Evolutionary conservation across 2,888 invertebrate genomes (phyloP), one percentile per base, ranked within the genome.

Genomic region (Catocala fraxini): DNA sequence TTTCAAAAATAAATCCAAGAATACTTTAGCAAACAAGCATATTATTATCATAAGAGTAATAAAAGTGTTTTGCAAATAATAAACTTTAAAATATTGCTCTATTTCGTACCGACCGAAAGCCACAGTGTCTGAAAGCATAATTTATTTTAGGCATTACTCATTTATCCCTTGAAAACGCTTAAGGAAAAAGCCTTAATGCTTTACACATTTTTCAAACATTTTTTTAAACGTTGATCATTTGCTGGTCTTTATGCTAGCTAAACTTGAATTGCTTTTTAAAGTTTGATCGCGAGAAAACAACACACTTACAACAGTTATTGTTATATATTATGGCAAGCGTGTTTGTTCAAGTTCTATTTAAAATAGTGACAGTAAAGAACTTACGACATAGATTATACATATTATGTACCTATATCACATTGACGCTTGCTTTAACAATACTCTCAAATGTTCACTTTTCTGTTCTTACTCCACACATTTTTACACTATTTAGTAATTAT

Each of bases 241-340:
- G 34, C 43, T 51, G 42, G 25, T 33, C 47, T 53, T 65, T 62
- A 70, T 73, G 58, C 47, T 48, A 47, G 49, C 54, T 49, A 47
- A 71, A 68, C 64, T 75, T 65, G 59, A 39, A 71, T 71, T 72
- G 62, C 49, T 71, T 68, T 63, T 59, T 56, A 68, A 75, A 73
- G 58, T 63, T 34, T 43, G 61, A 10, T 15, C 13, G 35, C 46
- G 35, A 33, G 13, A 10, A 6, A 49, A n/a, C 13, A 3, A 33
- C 6, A 34, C 10, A 10, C 15, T 46, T 35, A 35, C 10, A 4
- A 15, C 6, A 15, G 2, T 46, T 46, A 15, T 46, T 46, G 25
- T 13, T 25, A 7, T 39, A 6, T n/a, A n/a, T n/a, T n/a, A n/a
- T 39, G 2, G 1, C 35, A 39, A 39, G 35, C 9, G 35, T 39